phyloP scores from a whole-genome alignment of 2,797 vertebrate species.

The Gymnoscopelus braueri region DNA sequence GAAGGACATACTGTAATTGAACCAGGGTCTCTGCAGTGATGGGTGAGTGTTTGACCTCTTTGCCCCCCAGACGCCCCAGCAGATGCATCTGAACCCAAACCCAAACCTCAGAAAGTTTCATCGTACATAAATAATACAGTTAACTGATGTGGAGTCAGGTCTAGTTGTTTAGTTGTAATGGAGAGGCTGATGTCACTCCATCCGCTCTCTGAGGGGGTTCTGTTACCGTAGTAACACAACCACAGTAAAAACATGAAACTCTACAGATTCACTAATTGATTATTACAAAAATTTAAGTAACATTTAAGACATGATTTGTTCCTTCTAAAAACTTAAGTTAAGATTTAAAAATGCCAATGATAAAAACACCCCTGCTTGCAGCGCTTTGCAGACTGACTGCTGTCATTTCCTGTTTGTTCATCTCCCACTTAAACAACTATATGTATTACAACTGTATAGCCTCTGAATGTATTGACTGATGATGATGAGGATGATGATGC shows the following conservation, averaged over 20 bases:
- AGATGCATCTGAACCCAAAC: neutral
- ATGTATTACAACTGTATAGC: conserved; percentile 25
- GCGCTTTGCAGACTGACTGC: conserved; percentile 47
- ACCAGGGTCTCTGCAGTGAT: too few relatives aligned
- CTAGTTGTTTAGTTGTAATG: neutral
- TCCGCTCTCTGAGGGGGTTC: neutral
- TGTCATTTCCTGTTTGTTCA: conserved; percentile 44
- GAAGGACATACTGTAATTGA: too few relatives aligned
- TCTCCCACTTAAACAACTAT: conserved; percentile 16
- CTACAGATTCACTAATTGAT: conserved; percentile 52
- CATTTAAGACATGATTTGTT: conserved; percentile 55
- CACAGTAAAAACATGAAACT: conserved; percentile 28
- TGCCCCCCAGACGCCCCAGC: neutral
- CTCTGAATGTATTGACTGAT: neutral
- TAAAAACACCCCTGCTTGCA: conserved; percentile 63
- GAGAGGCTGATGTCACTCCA: neutral
- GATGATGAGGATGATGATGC: neutral
- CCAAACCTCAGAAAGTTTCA: neutral
- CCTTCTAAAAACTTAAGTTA: conserved; percentile 44
- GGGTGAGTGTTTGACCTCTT: too few relatives aligned
- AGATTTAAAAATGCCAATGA: conserved; percentile 45
- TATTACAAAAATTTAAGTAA: conserved; percentile 51
- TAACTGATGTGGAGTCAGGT: too few relatives aligned
- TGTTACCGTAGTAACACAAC: neutral
- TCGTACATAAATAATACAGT: too few relatives aligned